phyloP scores from a whole-genome alignment of 2,113 vertebrate species.

The Apistogramma diplotaenia region DNA sequence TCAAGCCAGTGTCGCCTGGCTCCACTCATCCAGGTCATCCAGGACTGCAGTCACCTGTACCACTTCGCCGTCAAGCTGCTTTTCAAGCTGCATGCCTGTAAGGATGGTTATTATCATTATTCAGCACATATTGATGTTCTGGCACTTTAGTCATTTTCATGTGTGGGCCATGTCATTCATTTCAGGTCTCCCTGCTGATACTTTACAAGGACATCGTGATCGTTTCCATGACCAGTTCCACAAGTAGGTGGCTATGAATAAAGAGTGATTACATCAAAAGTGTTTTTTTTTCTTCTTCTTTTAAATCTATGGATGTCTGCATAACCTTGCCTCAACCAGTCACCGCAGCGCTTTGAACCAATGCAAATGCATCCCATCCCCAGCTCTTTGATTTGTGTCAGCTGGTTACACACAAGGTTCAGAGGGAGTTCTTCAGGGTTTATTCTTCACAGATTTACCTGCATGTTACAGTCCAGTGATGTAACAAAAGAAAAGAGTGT shows the following conservation, averaged over 20 bases:
- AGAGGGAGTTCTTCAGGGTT: neutral
- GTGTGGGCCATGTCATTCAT: neutral
- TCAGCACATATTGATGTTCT: neutral
- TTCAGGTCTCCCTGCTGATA: slow-evolving; percentile 91
- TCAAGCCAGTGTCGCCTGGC: slow-evolving; percentile 94
- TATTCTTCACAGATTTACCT: neutral
- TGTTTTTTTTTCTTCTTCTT: neutral
- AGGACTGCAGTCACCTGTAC: slow-evolving; percentile 97
- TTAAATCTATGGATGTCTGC: neutral
- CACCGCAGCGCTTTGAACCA: neutral
- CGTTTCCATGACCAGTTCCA: slow-evolving; percentile 96
- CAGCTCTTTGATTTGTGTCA: neutral
- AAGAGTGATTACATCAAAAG: neutral
- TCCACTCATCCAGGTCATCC: slow-evolving; percentile 95
- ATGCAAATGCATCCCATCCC: slow-evolving; percentile 42
- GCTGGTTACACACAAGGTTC: neutral
- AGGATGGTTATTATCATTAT: slow-evolving; percentile 51
- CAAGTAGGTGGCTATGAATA: slow-evolving; percentile 77
- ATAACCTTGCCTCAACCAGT: slow-evolving; percentile 22
- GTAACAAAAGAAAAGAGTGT: neutral
- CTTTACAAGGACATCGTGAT: slow-evolving; percentile 93
- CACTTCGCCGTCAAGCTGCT: slow-evolving; percentile 95
- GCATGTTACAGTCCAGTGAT: neutral
- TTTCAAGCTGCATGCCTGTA: slow-evolving; percentile 96
- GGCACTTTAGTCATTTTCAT: neutral